A percentile compares a stretch with the other conserved stretches of the same genome.
Conservation (phyloP, 2,113 vertebrate genomes). For the Festucalex cinctus region DNA sequence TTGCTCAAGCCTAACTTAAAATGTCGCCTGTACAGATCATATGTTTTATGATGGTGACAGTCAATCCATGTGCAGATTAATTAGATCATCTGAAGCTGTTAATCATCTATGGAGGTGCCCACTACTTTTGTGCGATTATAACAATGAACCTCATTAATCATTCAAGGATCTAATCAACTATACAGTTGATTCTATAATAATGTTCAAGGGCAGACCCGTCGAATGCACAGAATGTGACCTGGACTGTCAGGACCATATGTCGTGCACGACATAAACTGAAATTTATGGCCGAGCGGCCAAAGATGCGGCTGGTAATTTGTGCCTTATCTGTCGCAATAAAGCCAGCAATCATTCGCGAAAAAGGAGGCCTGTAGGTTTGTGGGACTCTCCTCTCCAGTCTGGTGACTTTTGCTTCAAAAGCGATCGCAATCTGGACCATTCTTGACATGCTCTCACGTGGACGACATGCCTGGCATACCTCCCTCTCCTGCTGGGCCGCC, state of each 20-base stretch:
- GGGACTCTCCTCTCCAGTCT: background rate
- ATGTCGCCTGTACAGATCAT: background rate
- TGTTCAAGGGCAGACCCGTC: background rate
- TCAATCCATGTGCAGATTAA: background rate
- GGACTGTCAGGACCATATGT: background rate
- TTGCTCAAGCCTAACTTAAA: background rate
- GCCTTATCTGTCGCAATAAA: background rate
- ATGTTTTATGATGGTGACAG: background rate
- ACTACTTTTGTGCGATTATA: background rate
- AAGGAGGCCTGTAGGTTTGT: slow-evolving; percentile 1
- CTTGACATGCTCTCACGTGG: slow-evolving; percentile 31
- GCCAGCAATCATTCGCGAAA: background rate
- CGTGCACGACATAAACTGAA: background rate
- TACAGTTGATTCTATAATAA: background rate
- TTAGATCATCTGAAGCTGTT: background rate
- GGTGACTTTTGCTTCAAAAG: slow-evolving; percentile 6
- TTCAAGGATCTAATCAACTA: background rate
- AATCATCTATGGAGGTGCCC: background rate
- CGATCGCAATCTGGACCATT: slow-evolving; percentile 22
- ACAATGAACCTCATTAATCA: background rate
- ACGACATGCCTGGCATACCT: slow-evolving; percentile 46
- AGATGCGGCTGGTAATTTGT: background rate
- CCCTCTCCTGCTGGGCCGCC: slow-evolving; percentile 1
- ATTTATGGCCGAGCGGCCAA: background rate
- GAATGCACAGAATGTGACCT: background rate